Evolutionary conservation across 2,888 invertebrate species (phyloP).

Genomic region (Cryptocephalus moraei): DNA sequence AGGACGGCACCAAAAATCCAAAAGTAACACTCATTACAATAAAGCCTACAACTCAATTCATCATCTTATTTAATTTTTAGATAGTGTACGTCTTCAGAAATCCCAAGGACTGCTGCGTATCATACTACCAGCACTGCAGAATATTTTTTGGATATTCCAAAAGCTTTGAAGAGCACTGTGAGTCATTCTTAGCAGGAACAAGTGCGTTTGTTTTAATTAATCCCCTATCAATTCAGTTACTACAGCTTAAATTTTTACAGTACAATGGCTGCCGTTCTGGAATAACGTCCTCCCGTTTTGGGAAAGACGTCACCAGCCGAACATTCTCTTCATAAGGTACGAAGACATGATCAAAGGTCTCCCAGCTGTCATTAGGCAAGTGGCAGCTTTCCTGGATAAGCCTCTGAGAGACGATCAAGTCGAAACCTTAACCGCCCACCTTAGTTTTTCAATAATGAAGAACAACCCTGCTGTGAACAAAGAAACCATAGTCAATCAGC

Average conservation of each 20-base stretch:
- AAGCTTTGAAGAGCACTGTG: conserved; percentile 47
- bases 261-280: conserved; percentile 30
- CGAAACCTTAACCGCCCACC: conserved; percentile 19
- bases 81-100: conserved; percentile 63
- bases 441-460: conserved; percentile 42
- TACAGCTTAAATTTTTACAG: conserved; percentile 15
- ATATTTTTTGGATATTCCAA: conserved; percentile 46
- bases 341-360: conserved; percentile 28
- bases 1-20: not conserved
- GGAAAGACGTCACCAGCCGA: conserved; percentile 23
- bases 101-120: conserved; percentile 61
- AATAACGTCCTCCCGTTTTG: conserved; percentile 28
- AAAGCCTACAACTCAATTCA: not conserved
- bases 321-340: conserved; percentile 28
- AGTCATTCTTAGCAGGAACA: conserved; percentile 49
- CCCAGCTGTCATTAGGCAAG: conserved; percentile 19
- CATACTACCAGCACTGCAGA: conserved; percentile 57
- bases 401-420: conserved; percentile 20
- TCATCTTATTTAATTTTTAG: conserved; percentile 27
- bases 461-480: conserved; percentile 47
- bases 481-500: conserved; percentile 32
- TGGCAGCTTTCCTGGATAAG: conserved; percentile 23
- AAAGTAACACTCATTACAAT: not conserved
- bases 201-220: conserved; percentile 32
- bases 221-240: conserved; percentile 2